Evolutionary conservation across 2,888 invertebrate species (phyloP), one percentile per base, ranked within the genome.

Genomic region (Standfussiana lucernea): DNA sequence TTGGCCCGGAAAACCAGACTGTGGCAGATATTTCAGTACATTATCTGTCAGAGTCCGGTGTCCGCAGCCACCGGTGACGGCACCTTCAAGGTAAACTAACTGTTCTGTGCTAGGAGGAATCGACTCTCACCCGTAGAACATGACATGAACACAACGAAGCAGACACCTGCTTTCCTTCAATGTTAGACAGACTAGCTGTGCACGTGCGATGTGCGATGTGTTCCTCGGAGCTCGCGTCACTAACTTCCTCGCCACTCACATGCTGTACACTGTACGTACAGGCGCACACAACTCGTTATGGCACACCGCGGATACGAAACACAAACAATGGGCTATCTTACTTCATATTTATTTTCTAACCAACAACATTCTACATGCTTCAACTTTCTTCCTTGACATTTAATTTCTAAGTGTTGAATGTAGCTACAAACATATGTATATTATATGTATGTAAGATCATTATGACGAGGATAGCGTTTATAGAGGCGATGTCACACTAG

Each of bases 271-370:
- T 18, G n/a, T 21, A n/a, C 28, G 24, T 10, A 18, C 69, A 15
- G 6, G 45, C 21, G 45, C n/a, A 28, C 13, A 21, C 15, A 15
- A 28, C 64, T 42, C 28, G 21, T 28, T 35, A 21, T 10, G 28
- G 18, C 45, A 21, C 35, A 18, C 10, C 59, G 28, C 77, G 28
- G 21, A 35, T 3, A 50, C 11, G 15, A 45, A 37, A 37, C 18
- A 37, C 76, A 78, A 47, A 40, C 56, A 59, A 78, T 32, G 32
- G 37, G 8, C 24, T 24, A 45, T 32, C 56, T 65, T 13, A 53
- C 64, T 53, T 53, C 13, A 64, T 45, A 56, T 47, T 37, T 40
- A 45, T 65, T 65, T 77, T 40, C 7, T 11, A 24, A 47, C 65
- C 32, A 77, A 76, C 35, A 64, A 45, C 7, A 37, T 56, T 47